Conservation (phyloP, 2,797 vertebrate species). For the Forpus xanthops region DNA sequence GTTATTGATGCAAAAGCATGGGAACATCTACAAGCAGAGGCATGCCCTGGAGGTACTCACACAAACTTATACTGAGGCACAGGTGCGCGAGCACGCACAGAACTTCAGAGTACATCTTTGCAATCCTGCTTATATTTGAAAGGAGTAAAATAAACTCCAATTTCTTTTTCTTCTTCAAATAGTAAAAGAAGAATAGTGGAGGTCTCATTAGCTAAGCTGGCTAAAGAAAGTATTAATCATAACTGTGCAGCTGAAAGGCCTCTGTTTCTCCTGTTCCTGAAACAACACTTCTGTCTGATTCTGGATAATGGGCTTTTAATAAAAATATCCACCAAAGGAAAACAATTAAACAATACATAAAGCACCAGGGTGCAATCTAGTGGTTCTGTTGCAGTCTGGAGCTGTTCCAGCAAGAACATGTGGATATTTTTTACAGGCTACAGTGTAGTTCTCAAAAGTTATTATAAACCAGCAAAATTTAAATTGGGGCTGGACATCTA, state of each 20-base stretch:
- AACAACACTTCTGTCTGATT: slow-evolving; percentile 78
- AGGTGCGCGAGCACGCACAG: not conserved
- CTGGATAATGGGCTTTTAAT: slow-evolving; percentile 80
- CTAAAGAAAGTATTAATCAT: slow-evolving; percentile 66
- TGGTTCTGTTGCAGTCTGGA: slow-evolving; percentile 76
- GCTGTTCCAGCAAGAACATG: slow-evolving; percentile 70
- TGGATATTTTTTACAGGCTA: slow-evolving; percentile 75
- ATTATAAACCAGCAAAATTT: slow-evolving; percentile 74
- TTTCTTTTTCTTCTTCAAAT: slow-evolving; percentile 65
- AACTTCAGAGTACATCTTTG: not conserved
- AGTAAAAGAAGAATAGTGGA: slow-evolving; percentile 54
- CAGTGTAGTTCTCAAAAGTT: slow-evolving; percentile 69
- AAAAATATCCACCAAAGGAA: slow-evolving; percentile 81
- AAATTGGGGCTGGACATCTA: slow-evolving; percentile 58
- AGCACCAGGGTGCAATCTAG: slow-evolving; percentile 79
- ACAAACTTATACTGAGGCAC: not conserved
- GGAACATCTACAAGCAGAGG: not conserved
- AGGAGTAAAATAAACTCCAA: slow-evolving; percentile 47
- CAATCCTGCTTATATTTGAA: slow-evolving; percentile 53
- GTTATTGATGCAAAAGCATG: not conserved
- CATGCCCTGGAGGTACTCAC: not conserved
- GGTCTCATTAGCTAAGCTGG: slow-evolving; percentile 65
- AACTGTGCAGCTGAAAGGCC: slow-evolving; percentile 20
- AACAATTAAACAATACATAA: slow-evolving; percentile 84
- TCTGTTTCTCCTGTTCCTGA: slow-evolving; percentile 73